Evolutionary conservation across 2,888 invertebrate genomes (phyloP), one percentile per base, ranked within the genome.

Genomic region (Cepaea hortensis): DNA sequence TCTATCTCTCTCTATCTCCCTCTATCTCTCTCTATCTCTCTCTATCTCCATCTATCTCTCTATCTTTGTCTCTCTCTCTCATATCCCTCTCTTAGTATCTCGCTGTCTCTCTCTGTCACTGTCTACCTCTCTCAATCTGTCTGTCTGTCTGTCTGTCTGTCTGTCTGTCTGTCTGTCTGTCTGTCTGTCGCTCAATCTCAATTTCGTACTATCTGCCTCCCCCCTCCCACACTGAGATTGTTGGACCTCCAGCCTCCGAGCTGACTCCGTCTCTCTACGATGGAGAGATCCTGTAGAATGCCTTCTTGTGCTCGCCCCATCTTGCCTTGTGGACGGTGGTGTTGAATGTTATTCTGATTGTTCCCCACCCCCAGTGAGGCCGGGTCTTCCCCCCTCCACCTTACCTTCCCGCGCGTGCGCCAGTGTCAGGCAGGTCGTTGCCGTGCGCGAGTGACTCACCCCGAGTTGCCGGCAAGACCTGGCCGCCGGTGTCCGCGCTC

Each of bases 61-160:
- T 77, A 50, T 77, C 50, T 50, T 3, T 23, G n/a, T 50, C 4
- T 20, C 46, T 23, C 46, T 23, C 35, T 35, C 35, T 35, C 35
- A 73, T n/a, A 1, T 55, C 73, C 55, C 73, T 55, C 20, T n/a
- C 75, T 75, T 75, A 75, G 73, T 75, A 35, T 75, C 75, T 50
- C 20, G 61, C 73, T 84, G 50, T 84, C 84, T 75, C 84, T 75
- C 61, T 76, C 84, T 35, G 62, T 80, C 84, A 75, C 75, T 75
- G 75, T 61, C 61, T 75, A 15, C 20, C 61, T 84, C 61, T 75
- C 75, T 61, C 55, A 55, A 50, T 73, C 55, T 50, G 11, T n/a
- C 61, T 23, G 61, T 35, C 35, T 61, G 62, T 61, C 62, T 46
- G 23, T 62, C 76, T 75, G 62, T 75, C 76, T 35, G 61, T 62